Base-by-base conservation (phyloP, 1,140 invertebrate genomes). In the Luehdorfia chinensis region DNA sequence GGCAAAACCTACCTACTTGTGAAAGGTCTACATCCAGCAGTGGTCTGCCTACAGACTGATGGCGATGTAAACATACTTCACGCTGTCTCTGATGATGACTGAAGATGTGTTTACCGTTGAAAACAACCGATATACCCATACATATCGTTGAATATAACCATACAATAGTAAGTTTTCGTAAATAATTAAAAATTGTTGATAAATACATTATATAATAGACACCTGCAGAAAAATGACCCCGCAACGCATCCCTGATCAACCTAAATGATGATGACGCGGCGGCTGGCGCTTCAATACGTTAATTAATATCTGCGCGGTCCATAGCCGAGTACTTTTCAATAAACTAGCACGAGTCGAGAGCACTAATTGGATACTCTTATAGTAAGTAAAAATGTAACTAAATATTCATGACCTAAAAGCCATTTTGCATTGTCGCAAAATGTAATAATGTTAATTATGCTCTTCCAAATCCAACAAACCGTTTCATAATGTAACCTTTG, bases 251-350 rank as follows among this genome's bases (percentile, higher is more conserved):
- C 14, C n/a, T 25, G 36, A 27, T 7, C n/a, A 23, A 13, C 12
- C n/a, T 41, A 41, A 41, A 41, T 15, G 34, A 32, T 52, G 45
- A 44, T 30, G n/a, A n/a, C n/a, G n/a, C n/a, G 34, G 28, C 39
- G 39, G 51, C 27, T 27, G 39, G 21, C 25, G 18, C 61, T 61
- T 66, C 60, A 63, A 69, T 60, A 59, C 48, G 19, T 55, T 63
- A 66, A 69, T 69, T 69, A 69, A 63, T 59, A 59, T 27, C 37
- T n/a, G 28, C 41, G 43, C 44, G 23, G 47, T 28, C 31, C 48
- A 28, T 33, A 56, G 39, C 14, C 14, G 50, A 44, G 41, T 47
- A 62, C 46, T 58, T 62, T 58, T 54, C 54, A 60, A 67, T 67
- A 55, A 58, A 55, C 50, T 25, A 21, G 27, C 36, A 13, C 7